Evolutionary conservation across 2,113 vertebrate genomes (phyloP).

Genomic region (Amblyornis subalaris): DNA sequence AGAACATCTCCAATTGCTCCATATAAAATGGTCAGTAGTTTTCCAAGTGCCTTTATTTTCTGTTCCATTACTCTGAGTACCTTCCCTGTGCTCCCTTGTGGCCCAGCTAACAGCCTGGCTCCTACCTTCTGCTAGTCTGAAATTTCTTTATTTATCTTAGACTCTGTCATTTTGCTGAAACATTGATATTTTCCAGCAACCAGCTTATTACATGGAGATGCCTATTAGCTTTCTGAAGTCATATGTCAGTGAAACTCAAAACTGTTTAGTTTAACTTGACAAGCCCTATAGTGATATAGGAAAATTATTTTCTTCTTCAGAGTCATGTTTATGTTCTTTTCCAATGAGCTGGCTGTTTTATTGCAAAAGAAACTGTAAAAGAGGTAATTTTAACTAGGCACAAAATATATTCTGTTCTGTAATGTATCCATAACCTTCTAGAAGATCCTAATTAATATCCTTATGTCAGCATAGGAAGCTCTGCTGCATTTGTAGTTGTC

Average conservation of each 20-base stretch:
- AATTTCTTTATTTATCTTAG: neutral
- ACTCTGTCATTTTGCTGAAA: neutral
- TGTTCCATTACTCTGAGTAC: neutral
- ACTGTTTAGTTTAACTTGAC: slow-evolving; percentile 2
- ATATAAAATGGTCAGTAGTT: neutral
- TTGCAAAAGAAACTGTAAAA: neutral
- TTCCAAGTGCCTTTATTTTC: neutral
- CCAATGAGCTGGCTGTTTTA: neutral
- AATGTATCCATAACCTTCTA: neutral
- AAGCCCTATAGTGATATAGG: neutral
- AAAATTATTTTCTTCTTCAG: slow-evolving; percentile 4
- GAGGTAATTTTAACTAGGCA: neutral
- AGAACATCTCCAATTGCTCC: neutral
- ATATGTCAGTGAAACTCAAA: neutral
- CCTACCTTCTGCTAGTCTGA: neutral
- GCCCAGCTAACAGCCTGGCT: neutral
- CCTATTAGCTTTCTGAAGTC: slow-evolving; percentile 22
- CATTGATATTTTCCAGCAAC: slow-evolving; percentile 22
- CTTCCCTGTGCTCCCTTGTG: neutral
- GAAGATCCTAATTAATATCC: slow-evolving; percentile 5
- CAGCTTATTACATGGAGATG: neutral
- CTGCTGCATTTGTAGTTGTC: neutral
- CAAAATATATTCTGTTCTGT: neutral
- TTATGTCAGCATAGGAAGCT: neutral
- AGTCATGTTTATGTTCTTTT: slow-evolving; percentile 5